A percentile compares a stretch with the other conserved stretches of the same genome.
These are phyloP conservation scores for Sisor rabdophorus DNA, from an alignment of 2,113 vertebrate species.

Conservation along the genomic window DNA sequence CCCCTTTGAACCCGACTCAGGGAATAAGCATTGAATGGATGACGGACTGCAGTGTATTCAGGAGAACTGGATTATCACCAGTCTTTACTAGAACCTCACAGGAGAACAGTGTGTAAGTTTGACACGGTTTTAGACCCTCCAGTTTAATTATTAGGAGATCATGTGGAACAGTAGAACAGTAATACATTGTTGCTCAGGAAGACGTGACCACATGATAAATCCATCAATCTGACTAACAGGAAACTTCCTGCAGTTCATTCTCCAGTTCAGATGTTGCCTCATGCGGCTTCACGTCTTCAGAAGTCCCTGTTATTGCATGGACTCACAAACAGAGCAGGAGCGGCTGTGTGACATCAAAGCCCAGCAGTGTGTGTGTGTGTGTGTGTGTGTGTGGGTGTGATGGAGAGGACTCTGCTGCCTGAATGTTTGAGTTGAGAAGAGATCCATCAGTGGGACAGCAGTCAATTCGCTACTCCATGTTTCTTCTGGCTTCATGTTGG, in stretches of 20 bases:
- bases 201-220: neutral
- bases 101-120: neutral
- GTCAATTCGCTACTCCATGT: conserved; percentile 21
- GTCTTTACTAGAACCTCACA: neutral
- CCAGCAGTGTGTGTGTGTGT: conserved; percentile 27
- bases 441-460: conserved; percentile 42
- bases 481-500: conserved; percentile 31
- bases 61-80: too few relatives aligned
- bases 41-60: too few relatives aligned
- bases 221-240: neutral
- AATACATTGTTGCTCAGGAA: neutral
- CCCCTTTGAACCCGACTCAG: too few relatives aligned
- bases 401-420: conserved; percentile 43
- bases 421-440: conserved; percentile 43
- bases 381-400: conserved; percentile 29
- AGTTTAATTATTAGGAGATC: too few relatives aligned
- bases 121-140: neutral
- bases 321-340: conserved; percentile 28
- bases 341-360: conserved; percentile 36
- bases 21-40: too few relatives aligned
- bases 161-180: too few relatives aligned
- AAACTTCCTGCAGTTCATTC: neutral
- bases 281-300: conserved; percentile 1
- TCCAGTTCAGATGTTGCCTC: conserved; percentile 15
- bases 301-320: neutral